phyloP scores from a whole-genome alignment of 2,888 invertebrate species.

The Anthrax anthrax region DNA sequence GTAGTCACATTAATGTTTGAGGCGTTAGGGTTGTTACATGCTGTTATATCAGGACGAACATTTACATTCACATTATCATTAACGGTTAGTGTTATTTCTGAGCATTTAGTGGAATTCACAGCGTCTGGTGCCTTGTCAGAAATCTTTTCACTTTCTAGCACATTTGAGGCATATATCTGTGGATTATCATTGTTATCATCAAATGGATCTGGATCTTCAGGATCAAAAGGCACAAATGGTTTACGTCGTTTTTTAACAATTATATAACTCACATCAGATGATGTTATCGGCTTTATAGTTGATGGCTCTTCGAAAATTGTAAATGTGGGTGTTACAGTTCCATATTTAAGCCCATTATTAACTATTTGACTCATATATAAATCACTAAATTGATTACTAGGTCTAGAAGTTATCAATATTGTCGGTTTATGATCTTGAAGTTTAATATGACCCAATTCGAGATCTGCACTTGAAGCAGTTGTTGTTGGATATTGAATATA shows the following conservation, averaged over 20 bases:
- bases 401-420: neutral
- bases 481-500: neutral
- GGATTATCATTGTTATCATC: neutral
- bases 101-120: slow-evolving; percentile 2
- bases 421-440: neutral
- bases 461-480: neutral
- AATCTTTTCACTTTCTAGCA: neutral
- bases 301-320: neutral
- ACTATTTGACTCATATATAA: slow-evolving; percentile 1
- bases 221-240: slow-evolving; percentile 5
- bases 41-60: slow-evolving; percentile 5
- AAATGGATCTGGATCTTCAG: slow-evolving; percentile 12
- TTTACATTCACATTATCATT: slow-evolving; percentile 10
- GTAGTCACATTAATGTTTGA: slow-evolving; percentile 6
- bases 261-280: neutral
- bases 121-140: neutral
- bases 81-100: slow-evolving; percentile 7
- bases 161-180: neutral
- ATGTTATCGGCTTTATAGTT: neutral
- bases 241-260: slow-evolving; percentile 3
- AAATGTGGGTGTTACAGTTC: neutral
- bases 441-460: too few species aligned
- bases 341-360: neutral
- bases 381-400: neutral
- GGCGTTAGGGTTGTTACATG: slow-evolving; percentile 7